Conservation (phyloP, 2,113 vertebrate species). For the Syngnathus typhle region DNA sequence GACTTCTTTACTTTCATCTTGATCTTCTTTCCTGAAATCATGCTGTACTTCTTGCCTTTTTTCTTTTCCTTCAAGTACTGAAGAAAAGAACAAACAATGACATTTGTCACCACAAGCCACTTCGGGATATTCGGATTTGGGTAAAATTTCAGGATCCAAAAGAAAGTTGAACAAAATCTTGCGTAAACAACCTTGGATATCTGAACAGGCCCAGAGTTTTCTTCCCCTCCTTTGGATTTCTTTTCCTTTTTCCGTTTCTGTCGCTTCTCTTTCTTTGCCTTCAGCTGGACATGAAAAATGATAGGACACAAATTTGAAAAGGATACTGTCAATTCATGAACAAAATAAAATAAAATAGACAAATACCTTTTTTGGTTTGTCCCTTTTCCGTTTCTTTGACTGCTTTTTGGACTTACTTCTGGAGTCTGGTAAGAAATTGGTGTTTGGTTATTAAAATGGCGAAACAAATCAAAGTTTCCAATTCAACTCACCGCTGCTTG, state of each 20-base stretch:
- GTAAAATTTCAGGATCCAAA: not conserved
- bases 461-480: not conserved
- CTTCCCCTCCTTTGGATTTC: conserved; percentile 74
- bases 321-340: not conserved
- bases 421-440: conserved; percentile 57
- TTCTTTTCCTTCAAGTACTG: conserved; percentile 84
- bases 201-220: conserved; percentile 74
- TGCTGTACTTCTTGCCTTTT: conserved; percentile 86
- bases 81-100: conserved; percentile 26
- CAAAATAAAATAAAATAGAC: not conserved
- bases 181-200: conserved; percentile 77
- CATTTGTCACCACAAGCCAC: not conserved
- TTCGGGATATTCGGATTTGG: not conserved
- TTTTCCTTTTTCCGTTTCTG: conserved; percentile 83
- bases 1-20: conserved; percentile 92
- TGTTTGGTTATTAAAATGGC: not conserved
- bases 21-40: conserved; percentile 90
- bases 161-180: not conserved
- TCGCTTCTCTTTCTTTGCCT: conserved; percentile 81
- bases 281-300: conserved; percentile 57
- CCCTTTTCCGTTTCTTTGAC: conserved; percentile 81
- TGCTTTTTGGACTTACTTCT: conserved; percentile 73
- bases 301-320: not conserved
- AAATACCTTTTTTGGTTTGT: conserved; percentile 83
- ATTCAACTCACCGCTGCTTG: conserved; percentile 71